Evolutionary conservation across 2,888 invertebrate species (phyloP).

Genomic region (Coenonympha glycerion): DNA sequence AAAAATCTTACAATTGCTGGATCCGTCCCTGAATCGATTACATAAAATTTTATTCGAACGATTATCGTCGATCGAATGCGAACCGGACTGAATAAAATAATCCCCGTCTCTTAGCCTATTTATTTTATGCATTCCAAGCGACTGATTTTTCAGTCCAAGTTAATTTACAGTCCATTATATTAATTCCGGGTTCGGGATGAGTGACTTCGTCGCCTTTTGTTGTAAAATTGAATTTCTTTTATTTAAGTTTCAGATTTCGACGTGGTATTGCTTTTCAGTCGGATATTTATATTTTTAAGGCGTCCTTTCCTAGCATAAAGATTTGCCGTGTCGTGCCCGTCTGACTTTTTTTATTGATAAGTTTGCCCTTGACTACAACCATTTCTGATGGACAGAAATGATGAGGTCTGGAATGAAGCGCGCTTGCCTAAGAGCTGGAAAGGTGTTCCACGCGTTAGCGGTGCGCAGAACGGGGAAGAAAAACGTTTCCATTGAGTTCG

Average conservation of each 20-base stretch:
- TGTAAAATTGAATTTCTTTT: conserved; percentile 49
- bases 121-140: conserved; percentile 50
- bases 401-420: too few species aligned
- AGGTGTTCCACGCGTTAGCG: too few species aligned
- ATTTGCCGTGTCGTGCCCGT: too few species aligned
- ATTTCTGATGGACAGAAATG: too few species aligned
- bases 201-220: conserved; percentile 33
- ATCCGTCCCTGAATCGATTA: conserved; percentile 6
- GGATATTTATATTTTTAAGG: too few species aligned
- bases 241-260: conserved; percentile 23
- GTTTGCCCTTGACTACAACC: too few species aligned
- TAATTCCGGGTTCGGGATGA: conserved; percentile 39
- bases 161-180: conserved; percentile 52
- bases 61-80: conserved; percentile 29
- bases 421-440: too few species aligned
- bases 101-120: conserved; percentile 34
- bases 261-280: background rate
- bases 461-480: too few species aligned
- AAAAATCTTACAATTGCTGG: background rate
- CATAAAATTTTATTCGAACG: conserved; percentile 35
- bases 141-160: conserved; percentile 38
- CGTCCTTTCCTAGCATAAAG: too few species aligned
- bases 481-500: too few species aligned
- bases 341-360: too few species aligned
- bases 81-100: conserved; percentile 35